Base-by-base conservation (phyloP, 2,797 vertebrate species). In the Selene dorsalis region DNA sequence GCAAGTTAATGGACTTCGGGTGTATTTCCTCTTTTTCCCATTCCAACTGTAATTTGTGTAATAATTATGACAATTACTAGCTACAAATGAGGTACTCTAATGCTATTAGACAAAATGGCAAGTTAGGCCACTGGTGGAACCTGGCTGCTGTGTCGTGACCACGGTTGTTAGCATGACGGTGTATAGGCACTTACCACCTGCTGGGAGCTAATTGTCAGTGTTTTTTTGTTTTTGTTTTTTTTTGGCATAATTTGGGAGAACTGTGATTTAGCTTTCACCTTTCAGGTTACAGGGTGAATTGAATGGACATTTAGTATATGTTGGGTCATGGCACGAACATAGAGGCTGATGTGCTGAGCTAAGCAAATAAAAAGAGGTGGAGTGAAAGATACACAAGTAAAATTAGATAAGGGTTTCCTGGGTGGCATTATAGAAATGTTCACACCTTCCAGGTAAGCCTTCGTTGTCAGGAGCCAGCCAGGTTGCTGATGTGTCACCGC, bases 21-120 rank as follows among this genome's bases (percentile, higher is more conserved):
- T 92, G 85, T 82, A 91, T 88, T 89, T 88, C 85, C 85, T 83
- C 79, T 87, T 90, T 88, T 81, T 75, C 83, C 79, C 78, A 82
- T 90, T 91, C 76, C 82, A 75, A 90, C 89, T 90, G 90, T 88
- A 93, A 90, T 89, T 94, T 94, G 89, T 79, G 88, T 90, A 93
- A 94, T 95, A 95, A 95, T 95, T 94, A 94, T 93, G 83, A 93
- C 91, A 95, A 95, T 96, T 95, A 95, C 90, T 82, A 87, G 77
- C 89, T 89, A 93, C 90, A 94, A 95, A 94, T 92, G 91, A 94
- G 92, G 89, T 91, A 90, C 90, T 91, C 87, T 82, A 88, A 93
- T 91, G 93, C 92, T 91, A 94, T 95, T 95, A 95, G 84, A 92
- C 87, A 86, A 93, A 93, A 91, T 82, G 88, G 90, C 76, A 87